Percentiles rank a stretch among this genome's conserved stretches.
These are phyloP conservation scores for Blennius ocellaris DNA, from an alignment of 2,113 vertebrate genomes.

Conservation along the genomic window DNA sequence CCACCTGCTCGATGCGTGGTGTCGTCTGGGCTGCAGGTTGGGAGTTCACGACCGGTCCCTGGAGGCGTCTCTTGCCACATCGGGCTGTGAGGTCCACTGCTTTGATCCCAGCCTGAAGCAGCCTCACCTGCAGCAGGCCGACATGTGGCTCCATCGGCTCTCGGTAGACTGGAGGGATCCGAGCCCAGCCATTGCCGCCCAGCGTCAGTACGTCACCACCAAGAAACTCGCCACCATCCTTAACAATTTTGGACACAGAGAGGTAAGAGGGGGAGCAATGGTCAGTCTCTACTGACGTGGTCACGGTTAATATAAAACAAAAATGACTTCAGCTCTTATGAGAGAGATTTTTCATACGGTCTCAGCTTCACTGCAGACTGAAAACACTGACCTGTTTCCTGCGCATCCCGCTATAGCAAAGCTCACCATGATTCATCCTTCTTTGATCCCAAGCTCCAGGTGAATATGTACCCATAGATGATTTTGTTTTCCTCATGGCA, in stretches of 20 bases:
- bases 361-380: slow-evolving; percentile 5
- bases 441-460: slow-evolving; percentile 22
- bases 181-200: slow-evolving; percentile 86
- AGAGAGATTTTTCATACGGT: background rate
- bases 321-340: background rate
- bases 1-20: background rate
- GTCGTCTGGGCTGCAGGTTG: slow-evolving; percentile 77
- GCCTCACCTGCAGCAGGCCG: slow-evolving; percentile 86
- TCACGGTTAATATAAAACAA: background rate
- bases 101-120: slow-evolving; percentile 91
- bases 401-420: background rate
- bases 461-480: slow-evolving; percentile 19
- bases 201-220: slow-evolving; percentile 82
- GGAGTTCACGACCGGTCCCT: slow-evolving; percentile 85
- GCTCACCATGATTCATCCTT: slow-evolving; percentile 29
- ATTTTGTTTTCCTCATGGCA: slow-evolving; percentile 36
- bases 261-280: slow-evolving; percentile 80
- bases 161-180: slow-evolving; percentile 95
- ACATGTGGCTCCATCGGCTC: slow-evolving; percentile 91
- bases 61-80: slow-evolving; percentile 85
- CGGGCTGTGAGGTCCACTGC: slow-evolving; percentile 92
- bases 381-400: slow-evolving; percentile 10
- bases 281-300: background rate
- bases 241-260: slow-evolving; percentile 92
- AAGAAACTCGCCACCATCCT: slow-evolving; percentile 92